Percentiles rank a stretch among this genome's conserved stretches.
phyloP scores from a whole-genome alignment of 1,140 invertebrate species.

The Drosophila hydei region DNA sequence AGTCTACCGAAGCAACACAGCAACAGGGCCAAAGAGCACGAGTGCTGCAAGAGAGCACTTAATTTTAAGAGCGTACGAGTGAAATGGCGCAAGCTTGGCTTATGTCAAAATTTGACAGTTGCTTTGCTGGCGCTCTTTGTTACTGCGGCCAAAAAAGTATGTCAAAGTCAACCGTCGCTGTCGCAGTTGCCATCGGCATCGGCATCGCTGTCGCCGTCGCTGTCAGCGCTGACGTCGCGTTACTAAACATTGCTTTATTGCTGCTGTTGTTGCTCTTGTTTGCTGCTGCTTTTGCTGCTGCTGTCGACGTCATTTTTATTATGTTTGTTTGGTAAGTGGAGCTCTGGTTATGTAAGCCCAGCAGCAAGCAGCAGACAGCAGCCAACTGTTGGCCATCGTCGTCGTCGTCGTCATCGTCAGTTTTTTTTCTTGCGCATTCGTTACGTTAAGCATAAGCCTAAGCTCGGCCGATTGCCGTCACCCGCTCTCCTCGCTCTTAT shows the following conservation, averaged over 20 bases:
- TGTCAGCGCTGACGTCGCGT: conserved; percentile 36
- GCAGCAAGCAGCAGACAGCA: conserved; percentile 46
- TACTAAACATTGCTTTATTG: conserved; percentile 53
- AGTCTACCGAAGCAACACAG: conserved; percentile 15
- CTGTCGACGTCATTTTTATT: conserved; percentile 61
- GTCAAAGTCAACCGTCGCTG: conserved; percentile 80
- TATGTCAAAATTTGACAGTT: conserved; percentile 60
- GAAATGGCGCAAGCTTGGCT: conserved; percentile 49
- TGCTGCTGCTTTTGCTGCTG: conserved; percentile 19
- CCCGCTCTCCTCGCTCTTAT: conserved; percentile 34
- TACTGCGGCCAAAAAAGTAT: conserved; percentile 73
- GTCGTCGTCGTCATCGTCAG: conserved; percentile 12
- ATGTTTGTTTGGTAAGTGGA: conserved; percentile 81
- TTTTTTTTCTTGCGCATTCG: conserved; percentile 26
- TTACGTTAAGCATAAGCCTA: conserved; percentile 63
- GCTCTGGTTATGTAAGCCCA: conserved; percentile 70
- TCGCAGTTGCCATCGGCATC: conserved; percentile 27
- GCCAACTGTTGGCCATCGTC: conserved; percentile 67
- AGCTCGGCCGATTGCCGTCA: conserved; percentile 23
- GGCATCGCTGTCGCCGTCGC: too few relatives aligned
- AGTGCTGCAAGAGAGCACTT: conserved; percentile 8
- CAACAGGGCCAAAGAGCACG: conserved; percentile 57
- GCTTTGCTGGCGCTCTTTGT: conserved; percentile 35
- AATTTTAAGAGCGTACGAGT: conserved; percentile 4
- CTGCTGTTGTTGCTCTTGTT: conserved; percentile 25